Percentiles rank a stretch among this genome's conserved stretches.
Evolutionary conservation across 2,888 invertebrate species (phyloP).

Genomic region (Xestia sexstrigata): DNA sequence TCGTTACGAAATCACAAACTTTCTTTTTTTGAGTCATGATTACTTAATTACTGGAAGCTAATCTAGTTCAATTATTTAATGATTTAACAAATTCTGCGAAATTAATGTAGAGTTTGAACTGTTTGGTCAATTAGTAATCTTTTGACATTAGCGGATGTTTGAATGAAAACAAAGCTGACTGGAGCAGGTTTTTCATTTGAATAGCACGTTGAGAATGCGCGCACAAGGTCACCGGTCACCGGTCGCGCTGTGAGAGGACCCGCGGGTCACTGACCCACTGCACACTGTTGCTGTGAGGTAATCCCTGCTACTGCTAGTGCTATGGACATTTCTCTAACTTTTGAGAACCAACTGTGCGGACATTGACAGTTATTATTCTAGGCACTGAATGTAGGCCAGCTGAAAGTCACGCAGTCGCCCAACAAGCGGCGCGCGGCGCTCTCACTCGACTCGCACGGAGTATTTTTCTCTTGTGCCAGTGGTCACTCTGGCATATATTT

Average conservation of each 20-base stretch:
- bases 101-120: not conserved
- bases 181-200: slow-evolving; percentile 21
- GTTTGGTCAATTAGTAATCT: not conserved
- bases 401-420: not conserved
- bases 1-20: slow-evolving; percentile 6
- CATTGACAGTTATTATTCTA: slow-evolving; percentile 12
- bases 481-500: too few species aligned
- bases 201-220: slow-evolving; percentile 44
- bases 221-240: slow-evolving; percentile 42
- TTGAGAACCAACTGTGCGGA: not conserved
- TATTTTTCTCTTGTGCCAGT: not conserved
- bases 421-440: not conserved
- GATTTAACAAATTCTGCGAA: slow-evolving; percentile 4
- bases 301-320: not conserved
- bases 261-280: slow-evolving; percentile 30
- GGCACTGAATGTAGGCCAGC: slow-evolving; percentile 7
- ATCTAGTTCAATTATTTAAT: slow-evolving; percentile 24
- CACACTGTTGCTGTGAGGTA: slow-evolving; percentile 1
- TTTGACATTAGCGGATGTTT: slow-evolving; percentile 11
- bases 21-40: slow-evolving; percentile 11
- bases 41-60: slow-evolving; percentile 4
- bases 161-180: not conserved
- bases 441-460: not conserved
- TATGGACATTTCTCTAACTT: slow-evolving; percentile 12
- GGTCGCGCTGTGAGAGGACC: slow-evolving; percentile 11